Evolutionary conservation across 2,888 invertebrate genomes (phyloP).

Genomic region (Drosophila conformis): DNA sequence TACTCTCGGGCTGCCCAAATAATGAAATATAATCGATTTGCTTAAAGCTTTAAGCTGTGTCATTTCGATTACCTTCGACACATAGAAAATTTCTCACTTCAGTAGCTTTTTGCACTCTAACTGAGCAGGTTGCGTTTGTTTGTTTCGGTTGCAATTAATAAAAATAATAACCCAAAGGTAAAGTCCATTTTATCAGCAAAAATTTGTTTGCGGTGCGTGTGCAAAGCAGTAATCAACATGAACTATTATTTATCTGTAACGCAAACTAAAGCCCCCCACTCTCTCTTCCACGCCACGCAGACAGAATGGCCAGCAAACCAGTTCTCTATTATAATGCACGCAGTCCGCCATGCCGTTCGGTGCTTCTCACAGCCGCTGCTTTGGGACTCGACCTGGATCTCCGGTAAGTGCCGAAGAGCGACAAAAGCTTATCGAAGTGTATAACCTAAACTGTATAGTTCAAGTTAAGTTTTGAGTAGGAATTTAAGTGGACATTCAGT

Average conservation of each 20-base stretch:
- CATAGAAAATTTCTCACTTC: constrained; percentile 22
- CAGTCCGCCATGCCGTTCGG: constrained; percentile 89
- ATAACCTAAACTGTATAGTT: not conserved
- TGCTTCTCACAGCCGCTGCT: constrained; percentile 88
- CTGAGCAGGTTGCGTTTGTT: constrained; percentile 24
- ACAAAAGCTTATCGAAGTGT: not conserved
- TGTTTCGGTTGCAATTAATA: constrained; percentile 13
- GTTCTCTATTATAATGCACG: constrained; percentile 87
- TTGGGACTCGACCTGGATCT: constrained; percentile 88
- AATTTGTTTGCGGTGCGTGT: constrained; percentile 4
- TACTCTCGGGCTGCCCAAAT: constrained; percentile 38
- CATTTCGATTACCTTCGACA: constrained; percentile 20
- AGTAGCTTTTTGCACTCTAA: constrained; percentile 31
- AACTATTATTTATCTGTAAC: constrained; percentile 5
- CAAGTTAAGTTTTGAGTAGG: not conserved
- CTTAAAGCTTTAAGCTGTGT: constrained; percentile 31
- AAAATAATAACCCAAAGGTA: constrained; percentile 22
- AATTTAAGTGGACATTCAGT: not conserved
- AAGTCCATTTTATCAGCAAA: not conserved
- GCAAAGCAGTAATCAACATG: constrained; percentile 23
- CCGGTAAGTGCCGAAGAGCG: constrained; percentile 65
- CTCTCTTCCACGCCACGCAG: not conserved
- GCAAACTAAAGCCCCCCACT: not conserved
- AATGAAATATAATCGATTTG: constrained; percentile 42
- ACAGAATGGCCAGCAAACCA: constrained; percentile 78